Conservation (phyloP, 1,140 invertebrate species). For the Conopomorpha cramerella region DNA sequence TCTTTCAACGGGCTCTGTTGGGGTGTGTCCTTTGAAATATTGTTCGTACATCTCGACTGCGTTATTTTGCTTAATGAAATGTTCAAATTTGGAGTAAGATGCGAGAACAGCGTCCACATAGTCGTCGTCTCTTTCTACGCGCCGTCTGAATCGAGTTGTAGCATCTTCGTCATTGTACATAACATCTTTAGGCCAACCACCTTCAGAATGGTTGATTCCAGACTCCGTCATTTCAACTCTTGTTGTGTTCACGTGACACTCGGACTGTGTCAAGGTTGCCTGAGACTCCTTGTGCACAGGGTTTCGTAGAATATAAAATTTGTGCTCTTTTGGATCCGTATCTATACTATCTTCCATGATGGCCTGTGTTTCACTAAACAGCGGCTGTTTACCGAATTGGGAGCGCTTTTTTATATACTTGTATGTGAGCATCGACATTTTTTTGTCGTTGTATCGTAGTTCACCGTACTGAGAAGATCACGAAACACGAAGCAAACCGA, state of each 20-base stretch:
- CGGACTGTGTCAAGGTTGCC: slow-evolving; percentile 59
- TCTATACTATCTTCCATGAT: slow-evolving; percentile 74
- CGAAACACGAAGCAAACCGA: no score
- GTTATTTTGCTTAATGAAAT: slow-evolving; percentile 88
- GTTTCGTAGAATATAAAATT: slow-evolving; percentile 73
- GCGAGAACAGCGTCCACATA: slow-evolving; percentile 82
- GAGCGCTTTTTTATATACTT: slow-evolving; percentile 68
- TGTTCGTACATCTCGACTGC: slow-evolving; percentile 89
- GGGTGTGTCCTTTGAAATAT: slow-evolving; percentile 74
- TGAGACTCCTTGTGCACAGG: slow-evolving; percentile 66
- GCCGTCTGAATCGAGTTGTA: slow-evolving; percentile 80
- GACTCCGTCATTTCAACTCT: slow-evolving; percentile 72
- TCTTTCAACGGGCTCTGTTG: slow-evolving; percentile 64
- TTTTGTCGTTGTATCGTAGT: no score
- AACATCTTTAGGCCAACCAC: slow-evolving; percentile 96
- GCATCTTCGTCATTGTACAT: slow-evolving; percentile 86
- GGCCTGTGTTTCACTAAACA: slow-evolving; percentile 73
- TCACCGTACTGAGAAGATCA: no score
- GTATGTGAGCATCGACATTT: no score
- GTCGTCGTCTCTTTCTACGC: slow-evolving; percentile 92
- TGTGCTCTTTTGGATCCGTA: slow-evolving; percentile 65
- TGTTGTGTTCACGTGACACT: slow-evolving; percentile 64
- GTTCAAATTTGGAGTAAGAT: slow-evolving; percentile 70
- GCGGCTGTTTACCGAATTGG: slow-evolving; percentile 68
- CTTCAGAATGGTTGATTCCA: slow-evolving; percentile 87